Conservation (phyloP, 2,797 vertebrate species). For the Sebastes matsubarae region DNA sequence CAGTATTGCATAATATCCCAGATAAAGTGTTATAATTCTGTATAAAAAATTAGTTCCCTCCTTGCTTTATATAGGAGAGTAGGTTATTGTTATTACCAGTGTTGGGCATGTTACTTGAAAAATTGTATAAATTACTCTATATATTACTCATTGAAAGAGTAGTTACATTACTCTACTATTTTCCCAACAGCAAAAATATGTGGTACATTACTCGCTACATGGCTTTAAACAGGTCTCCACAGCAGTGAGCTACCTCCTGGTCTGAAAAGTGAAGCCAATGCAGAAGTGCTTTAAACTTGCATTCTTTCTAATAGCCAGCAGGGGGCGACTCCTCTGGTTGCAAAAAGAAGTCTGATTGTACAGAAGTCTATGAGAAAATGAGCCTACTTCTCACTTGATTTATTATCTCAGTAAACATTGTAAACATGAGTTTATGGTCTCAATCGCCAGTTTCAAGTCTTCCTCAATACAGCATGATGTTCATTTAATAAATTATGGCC, state of each 20-base stretch:
- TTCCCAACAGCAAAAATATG: background rate
- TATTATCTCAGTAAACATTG: too few species aligned
- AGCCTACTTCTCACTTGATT: too few species aligned
- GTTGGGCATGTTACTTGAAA: background rate
- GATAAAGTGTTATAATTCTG: background rate
- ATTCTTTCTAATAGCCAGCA: too few species aligned
- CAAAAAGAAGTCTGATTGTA: too few species aligned
- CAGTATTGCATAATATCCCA: background rate
- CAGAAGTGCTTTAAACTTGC: fast-evolving
- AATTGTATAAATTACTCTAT: background rate
- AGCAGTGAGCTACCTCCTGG: too few species aligned
- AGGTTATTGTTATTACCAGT: background rate
- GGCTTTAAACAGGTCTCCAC: background rate
- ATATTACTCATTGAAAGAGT: background rate
- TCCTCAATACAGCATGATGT: too few species aligned
- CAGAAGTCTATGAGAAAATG: too few species aligned
- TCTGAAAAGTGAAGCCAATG: too few species aligned
- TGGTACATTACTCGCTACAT: background rate
- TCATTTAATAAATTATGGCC: too few species aligned
- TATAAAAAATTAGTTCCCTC: background rate
- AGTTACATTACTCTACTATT: background rate
- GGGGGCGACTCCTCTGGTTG: too few species aligned
- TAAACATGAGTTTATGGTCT: too few species aligned
- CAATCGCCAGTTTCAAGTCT: too few species aligned
- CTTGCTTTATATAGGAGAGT: background rate